Percentiles rank a stretch among this genome's conserved stretches.
Evolutionary conservation across 2,113 vertebrate species (phyloP).

Genomic region (Tetraodon nigroviridis): DNA sequence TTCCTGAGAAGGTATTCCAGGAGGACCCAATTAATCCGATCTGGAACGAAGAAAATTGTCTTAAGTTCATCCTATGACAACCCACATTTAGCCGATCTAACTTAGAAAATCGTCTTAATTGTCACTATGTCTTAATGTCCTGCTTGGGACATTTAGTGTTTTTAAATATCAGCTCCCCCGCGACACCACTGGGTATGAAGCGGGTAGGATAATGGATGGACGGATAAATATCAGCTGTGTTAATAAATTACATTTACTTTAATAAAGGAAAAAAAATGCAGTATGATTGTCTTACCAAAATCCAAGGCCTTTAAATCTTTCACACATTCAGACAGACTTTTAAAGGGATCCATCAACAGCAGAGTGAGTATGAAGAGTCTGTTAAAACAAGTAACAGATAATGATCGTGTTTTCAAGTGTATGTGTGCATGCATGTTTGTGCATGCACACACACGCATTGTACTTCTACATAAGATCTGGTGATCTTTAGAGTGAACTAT

Average conservation of each 20-base stretch:
- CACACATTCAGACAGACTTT: constrained; percentile 18
- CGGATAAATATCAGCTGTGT: too few relatives aligned
- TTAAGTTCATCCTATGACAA: too few relatives aligned
- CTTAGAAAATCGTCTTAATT: too few relatives aligned
- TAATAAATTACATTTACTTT: constrained; percentile 15
- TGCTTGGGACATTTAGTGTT: not conserved
- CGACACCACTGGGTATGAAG: too few relatives aligned
- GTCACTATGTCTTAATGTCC: too few relatives aligned
- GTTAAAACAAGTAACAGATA: not conserved
- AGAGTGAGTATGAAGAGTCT: constrained; percentile 11
- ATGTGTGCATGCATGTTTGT: constrained; percentile 8
- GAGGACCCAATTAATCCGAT: too few relatives aligned
- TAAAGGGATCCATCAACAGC: constrained; percentile 23
- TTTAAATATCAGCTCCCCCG: constrained; percentile 16
- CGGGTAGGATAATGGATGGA: too few relatives aligned
- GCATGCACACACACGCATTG: not conserved
- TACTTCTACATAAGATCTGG: constrained; percentile 37
- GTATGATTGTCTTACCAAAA: constrained; percentile 8
- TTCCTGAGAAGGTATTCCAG: too few relatives aligned
- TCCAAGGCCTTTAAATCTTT: constrained; percentile 34
- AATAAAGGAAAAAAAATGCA: not conserved
- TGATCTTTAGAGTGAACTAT: constrained; percentile 19
- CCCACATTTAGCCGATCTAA: too few relatives aligned
- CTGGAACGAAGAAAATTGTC: too few relatives aligned
- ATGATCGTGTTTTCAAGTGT: constrained; percentile 4